A percentile compares a stretch with the other conserved stretches of the same genome.
Conservation (phyloP, 2,797 vertebrate genomes). For the Typhlichthys subterraneus region DNA sequence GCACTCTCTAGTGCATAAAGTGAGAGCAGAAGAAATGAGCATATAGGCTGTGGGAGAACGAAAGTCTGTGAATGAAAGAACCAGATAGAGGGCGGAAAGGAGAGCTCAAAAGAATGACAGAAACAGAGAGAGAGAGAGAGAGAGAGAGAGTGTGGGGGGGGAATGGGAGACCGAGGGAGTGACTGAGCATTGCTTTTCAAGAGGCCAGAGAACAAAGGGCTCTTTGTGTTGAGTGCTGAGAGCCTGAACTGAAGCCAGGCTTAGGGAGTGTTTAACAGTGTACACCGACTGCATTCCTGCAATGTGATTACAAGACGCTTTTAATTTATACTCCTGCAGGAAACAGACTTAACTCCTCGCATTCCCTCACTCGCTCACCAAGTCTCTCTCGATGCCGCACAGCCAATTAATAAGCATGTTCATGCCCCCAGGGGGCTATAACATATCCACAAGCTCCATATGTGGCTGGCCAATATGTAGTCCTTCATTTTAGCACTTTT, state of each 20-base stretch:
- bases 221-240: slow-evolving; percentile 82
- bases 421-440: too few species aligned
- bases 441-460: too few species aligned
- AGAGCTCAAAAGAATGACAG: slow-evolving; percentile 32
- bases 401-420: too few species aligned
- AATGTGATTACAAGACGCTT: slow-evolving; percentile 84
- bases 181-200: slow-evolving; percentile 81
- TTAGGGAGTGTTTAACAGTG: slow-evolving; percentile 84
- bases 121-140: slow-evolving; percentile 25
- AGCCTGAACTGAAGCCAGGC: slow-evolving; percentile 81
- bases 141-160: slow-evolving; percentile 16
- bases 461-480: too few species aligned
- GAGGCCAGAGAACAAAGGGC: slow-evolving; percentile 82
- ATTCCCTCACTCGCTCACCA: slow-evolving; percentile 31
- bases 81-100: not conserved
- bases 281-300: slow-evolving; percentile 85
- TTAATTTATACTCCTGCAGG: slow-evolving; percentile 81
- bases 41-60: slow-evolving; percentile 51
- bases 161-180: slow-evolving; percentile 55
- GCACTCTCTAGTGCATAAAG: slow-evolving; percentile 55
- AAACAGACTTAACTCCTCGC: slow-evolving; percentile 79
- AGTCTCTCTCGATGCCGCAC: not conserved
- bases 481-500: too few species aligned
- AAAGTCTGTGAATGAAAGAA: slow-evolving; percentile 26
- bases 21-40: slow-evolving; percentile 44